phyloP scores from a whole-genome alignment of 1,140 invertebrate species.

The Dreissena polymorpha region DNA sequence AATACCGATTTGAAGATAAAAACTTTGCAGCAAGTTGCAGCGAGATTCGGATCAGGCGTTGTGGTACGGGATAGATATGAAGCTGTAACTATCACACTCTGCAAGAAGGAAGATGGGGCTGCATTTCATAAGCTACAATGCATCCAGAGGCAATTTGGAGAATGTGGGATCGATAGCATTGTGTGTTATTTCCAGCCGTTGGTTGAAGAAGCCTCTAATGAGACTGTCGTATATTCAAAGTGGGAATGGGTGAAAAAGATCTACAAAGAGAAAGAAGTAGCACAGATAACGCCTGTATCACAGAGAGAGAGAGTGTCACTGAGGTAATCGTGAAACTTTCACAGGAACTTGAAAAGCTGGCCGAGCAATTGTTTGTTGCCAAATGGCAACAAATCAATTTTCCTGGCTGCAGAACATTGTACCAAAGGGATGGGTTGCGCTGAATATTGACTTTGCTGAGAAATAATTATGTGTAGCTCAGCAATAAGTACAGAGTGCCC shows the following conservation, averaged over 20 bases:
- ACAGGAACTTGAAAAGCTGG: no score
- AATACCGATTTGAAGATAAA: constrained; percentile 39
- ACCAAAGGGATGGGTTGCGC: not conserved
- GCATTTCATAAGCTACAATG: no score
- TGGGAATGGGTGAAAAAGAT: constrained; percentile 42
- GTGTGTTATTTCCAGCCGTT: no score
- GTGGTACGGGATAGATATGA: constrained; percentile 24
- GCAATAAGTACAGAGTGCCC: constrained; percentile 53
- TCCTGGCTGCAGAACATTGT: not conserved
- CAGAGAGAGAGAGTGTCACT: no score
- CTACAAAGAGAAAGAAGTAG: constrained; percentile 35
- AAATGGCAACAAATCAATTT: constrained; percentile 8
- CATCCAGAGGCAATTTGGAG: no score
- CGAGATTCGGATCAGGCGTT: constrained; percentile 13
- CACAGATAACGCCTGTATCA: constrained; percentile 35
- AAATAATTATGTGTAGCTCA: constrained; percentile 48
- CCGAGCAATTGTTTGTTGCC: no score
- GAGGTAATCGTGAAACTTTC: no score
- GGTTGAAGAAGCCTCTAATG: constrained; percentile 13
- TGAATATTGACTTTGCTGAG: constrained; percentile 55
- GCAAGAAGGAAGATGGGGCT: constrained; percentile 25
- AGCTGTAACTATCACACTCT: constrained; percentile 24
- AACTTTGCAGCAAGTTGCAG: constrained; percentile 17
- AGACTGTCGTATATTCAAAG: constrained; percentile 28
- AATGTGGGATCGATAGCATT: no score